Conservation (phyloP, 2,797 vertebrate genomes). For the Anguilla marmorata region DNA sequence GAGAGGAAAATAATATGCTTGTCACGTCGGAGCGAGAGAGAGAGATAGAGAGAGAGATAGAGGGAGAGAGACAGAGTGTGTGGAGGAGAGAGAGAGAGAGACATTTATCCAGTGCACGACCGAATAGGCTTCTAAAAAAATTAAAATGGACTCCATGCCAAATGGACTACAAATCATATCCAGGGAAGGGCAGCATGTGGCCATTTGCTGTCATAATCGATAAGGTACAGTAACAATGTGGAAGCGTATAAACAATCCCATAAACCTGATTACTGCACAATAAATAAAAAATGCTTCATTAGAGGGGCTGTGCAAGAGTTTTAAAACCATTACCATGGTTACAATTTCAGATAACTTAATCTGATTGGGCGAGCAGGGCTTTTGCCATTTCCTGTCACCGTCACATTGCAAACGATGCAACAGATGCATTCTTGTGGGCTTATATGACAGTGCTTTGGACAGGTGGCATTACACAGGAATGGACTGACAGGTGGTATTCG, state of each 20-base stretch:
- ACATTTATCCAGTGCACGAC: conserved; percentile 31
- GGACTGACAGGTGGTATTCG: neutral
- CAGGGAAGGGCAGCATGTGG: conserved; percentile 57
- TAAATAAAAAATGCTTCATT: conserved; percentile 55
- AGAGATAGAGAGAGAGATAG: neutral
- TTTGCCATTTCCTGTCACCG: neutral
- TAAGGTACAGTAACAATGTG: conserved; percentile 59
- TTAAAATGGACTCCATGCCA: conserved; percentile 49
- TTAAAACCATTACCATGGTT: conserved; percentile 25
- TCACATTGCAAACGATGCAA: neutral
- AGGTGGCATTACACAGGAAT: neutral
- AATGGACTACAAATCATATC: conserved; percentile 57
- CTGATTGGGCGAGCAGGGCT: neutral
- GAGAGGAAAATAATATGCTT: neutral
- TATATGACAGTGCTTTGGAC: neutral
- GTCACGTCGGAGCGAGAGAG: neutral
- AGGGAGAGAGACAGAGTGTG: neutral
- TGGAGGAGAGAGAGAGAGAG: neutral
- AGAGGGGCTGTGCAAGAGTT: neutral
- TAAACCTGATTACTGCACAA: conserved; percentile 62
- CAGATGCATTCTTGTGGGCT: neutral
- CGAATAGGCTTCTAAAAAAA: conserved; percentile 45
- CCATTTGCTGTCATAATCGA: conserved; percentile 59
- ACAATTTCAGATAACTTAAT: neutral
- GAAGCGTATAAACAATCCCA: conserved; percentile 57